phyloP scores from a whole-genome alignment of 2,113 vertebrate genomes.

The Buteo buteo region DNA sequence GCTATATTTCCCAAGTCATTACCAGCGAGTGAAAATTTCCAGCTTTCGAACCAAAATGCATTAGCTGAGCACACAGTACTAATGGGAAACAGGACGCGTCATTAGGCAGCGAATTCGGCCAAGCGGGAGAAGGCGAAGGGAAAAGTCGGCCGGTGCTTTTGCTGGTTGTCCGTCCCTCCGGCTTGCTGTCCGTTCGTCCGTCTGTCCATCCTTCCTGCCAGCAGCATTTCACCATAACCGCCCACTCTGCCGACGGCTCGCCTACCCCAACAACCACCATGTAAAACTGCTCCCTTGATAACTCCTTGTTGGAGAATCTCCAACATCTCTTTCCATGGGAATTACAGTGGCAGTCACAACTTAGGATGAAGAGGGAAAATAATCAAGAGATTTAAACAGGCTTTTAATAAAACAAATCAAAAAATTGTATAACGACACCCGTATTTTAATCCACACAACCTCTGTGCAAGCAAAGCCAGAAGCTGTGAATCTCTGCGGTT shows the following conservation, averaged over 20 bases:
- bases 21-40: constrained; percentile 76
- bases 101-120: constrained; percentile 63
- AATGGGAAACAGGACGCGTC: constrained; percentile 73
- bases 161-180: rapidly evolving
- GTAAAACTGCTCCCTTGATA: rapidly evolving
- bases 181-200: background rate
- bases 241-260: rapidly evolving
- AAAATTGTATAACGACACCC: rapidly evolving
- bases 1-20: constrained; percentile 83
- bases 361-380: background rate
- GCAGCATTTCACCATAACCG: background rate
- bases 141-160: background rate
- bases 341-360: rapidly evolving
- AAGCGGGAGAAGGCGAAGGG: rapidly evolving
- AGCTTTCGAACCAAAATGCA: constrained; percentile 64
- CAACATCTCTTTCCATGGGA: rapidly evolving
- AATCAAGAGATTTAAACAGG: background rate
- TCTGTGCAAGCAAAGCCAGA: background rate
- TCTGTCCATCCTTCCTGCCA: background rate
- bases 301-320: background rate
- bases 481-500: background rate
- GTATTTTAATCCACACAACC: rapidly evolving
- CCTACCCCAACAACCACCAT: rapidly evolving
- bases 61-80: constrained; percentile 83
- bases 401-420: background rate